Percentiles rank a stretch among this genome's conserved stretches.
Evolutionary conservation across 2,888 invertebrate species (phyloP).

Genomic region (Stictocephala bisonia): DNA sequence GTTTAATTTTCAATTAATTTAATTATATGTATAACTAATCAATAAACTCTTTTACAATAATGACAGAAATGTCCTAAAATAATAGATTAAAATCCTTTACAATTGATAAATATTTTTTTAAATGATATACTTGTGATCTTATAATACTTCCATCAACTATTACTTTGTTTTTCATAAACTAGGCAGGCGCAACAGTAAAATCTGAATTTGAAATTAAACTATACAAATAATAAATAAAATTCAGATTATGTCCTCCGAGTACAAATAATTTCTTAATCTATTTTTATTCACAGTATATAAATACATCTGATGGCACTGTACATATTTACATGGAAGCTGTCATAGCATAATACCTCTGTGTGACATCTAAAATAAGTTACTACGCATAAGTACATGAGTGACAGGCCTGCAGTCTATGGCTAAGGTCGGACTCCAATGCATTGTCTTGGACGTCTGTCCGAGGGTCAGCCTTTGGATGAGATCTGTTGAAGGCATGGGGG

Average conservation of each 20-base stretch:
- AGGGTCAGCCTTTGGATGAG: constrained; percentile 29
- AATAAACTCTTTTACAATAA: too few species aligned
- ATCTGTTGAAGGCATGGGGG: constrained; percentile 9
- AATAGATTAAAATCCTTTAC: too few species aligned
- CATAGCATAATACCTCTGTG: background rate
- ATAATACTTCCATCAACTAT: too few species aligned
- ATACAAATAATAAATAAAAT: constrained; percentile 20
- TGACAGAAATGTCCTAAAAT: too few species aligned
- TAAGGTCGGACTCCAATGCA: background rate
- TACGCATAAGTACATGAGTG: constrained; percentile 40
- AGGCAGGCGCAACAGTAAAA: too few species aligned
- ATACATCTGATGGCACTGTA: constrained; percentile 38
- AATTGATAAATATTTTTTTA: too few species aligned
- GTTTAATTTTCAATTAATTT: too few species aligned
- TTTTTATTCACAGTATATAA: constrained; percentile 29
- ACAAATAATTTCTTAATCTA: background rate
- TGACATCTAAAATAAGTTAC: constrained; percentile 43
- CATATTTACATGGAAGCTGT: constrained; percentile 24
- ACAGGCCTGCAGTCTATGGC: background rate
- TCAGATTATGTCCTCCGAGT: constrained; percentile 21
- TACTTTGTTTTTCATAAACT: too few species aligned
- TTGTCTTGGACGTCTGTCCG: background rate
- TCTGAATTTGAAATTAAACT: background rate
- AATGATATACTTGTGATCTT: too few species aligned
- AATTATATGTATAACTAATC: too few species aligned